Evolutionary conservation across 1,140 invertebrate genomes (phyloP).

Genomic region (Ladona fulva): DNA sequence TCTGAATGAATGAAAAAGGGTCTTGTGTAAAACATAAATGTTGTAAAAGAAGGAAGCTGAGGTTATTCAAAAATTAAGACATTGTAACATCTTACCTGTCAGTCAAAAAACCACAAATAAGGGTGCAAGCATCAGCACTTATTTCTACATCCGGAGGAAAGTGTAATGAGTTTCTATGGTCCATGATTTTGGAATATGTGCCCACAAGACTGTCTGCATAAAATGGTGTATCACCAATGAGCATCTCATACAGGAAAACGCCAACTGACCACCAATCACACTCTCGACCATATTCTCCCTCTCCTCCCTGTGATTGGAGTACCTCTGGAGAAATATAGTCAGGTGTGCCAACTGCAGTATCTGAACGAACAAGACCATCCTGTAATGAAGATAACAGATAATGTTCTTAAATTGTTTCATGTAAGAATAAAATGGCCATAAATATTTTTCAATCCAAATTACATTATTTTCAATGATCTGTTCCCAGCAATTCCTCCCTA

Average conservation of each 20-base stretch:
- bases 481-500: too few relatives aligned
- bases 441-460: too few relatives aligned
- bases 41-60: constrained; percentile 16
- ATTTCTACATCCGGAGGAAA: constrained; percentile 95
- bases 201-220: constrained; percentile 96
- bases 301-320: constrained; percentile 92
- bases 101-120: constrained; percentile 90
- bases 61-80: background rate
- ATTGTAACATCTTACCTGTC: constrained; percentile 50
- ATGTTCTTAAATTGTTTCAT: too few relatives aligned
- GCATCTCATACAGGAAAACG: constrained; percentile 97
- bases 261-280: constrained; percentile 99
- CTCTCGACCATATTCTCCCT: constrained; percentile 88
- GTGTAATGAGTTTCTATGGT: constrained; percentile 88
- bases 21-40: constrained; percentile 14
- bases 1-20: constrained; percentile 36
- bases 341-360: constrained; percentile 97
- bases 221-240: constrained; percentile 97
- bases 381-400: constrained; percentile 31
- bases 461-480: too few relatives aligned
- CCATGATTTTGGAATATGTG: constrained; percentile 99
- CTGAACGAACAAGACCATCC: constrained; percentile 89
- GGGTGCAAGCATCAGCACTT: constrained; percentile 78
- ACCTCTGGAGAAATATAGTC: constrained; percentile 99
- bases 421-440: too few relatives aligned